phyloP scores from a whole-genome alignment of 2,888 invertebrate genomes.

The Slavum lentiscoides region DNA sequence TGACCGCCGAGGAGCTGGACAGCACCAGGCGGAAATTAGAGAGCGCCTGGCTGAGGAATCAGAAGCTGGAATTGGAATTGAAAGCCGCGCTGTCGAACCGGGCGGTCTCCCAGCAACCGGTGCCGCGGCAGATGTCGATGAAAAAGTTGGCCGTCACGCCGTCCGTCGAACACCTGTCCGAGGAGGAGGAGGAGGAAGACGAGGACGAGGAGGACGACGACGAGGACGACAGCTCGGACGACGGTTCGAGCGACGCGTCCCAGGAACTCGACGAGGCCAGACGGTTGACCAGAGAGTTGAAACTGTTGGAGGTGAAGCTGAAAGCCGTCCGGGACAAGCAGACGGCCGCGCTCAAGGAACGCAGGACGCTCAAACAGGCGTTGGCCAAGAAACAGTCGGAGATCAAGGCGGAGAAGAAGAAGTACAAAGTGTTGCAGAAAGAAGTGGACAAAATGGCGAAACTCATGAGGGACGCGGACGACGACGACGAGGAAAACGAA shows the following conservation, averaged over 20 bases:
- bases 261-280: slow-evolving; percentile 57
- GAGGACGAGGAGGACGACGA: slow-evolving; percentile 57
- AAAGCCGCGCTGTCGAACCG: slow-evolving; percentile 65
- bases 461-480: slow-evolving; percentile 79
- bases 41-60: slow-evolving; percentile 77
- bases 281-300: slow-evolving; percentile 70
- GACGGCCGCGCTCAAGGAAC: slow-evolving; percentile 75
- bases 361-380: slow-evolving; percentile 75
- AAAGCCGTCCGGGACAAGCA: slow-evolving; percentile 67
- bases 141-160: slow-evolving; percentile 56
- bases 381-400: slow-evolving; percentile 79
- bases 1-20: slow-evolving; percentile 76
- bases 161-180: slow-evolving; percentile 55
- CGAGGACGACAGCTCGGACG: slow-evolving; percentile 55
- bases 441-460: slow-evolving; percentile 91
- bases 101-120: slow-evolving; percentile 47
- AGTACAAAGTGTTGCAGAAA: slow-evolving; percentile 80
- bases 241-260: slow-evolving; percentile 37
- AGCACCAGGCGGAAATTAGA: slow-evolving; percentile 75
- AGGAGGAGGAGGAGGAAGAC: slow-evolving; percentile 57
- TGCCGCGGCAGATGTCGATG: slow-evolving; percentile 57
- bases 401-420: slow-evolving; percentile 78
- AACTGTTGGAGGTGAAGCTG: slow-evolving; percentile 66
- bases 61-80: slow-evolving; percentile 75
- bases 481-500: slow-evolving; percentile 72